A percentile compares a stretch with the other conserved stretches of the same genome.
These are phyloP conservation scores for Psylliodes chrysocephalus DNA, from an alignment of 2,888 invertebrate genomes.

Conservation along the genomic window DNA sequence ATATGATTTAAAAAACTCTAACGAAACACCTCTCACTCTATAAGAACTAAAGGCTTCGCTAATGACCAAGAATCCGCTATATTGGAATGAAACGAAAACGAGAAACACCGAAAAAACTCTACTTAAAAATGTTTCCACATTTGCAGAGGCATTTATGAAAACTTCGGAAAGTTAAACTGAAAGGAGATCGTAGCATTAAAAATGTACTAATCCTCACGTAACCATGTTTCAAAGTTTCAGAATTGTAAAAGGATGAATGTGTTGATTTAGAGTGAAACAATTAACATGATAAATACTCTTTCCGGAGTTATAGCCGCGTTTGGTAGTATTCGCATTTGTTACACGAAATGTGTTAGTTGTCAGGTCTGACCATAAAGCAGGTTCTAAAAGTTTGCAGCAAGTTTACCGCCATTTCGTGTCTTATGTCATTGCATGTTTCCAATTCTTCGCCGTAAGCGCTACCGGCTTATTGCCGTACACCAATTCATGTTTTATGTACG, in stretches of 20 bases:
- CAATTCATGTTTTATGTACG: conserved; percentile 32
- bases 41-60: too few relatives aligned
- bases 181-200: too few relatives aligned
- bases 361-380: conserved; percentile 34
- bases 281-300: conserved; percentile 24
- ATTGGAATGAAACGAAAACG: too few relatives aligned
- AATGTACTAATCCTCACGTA: background rate
- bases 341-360: conserved; percentile 33
- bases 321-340: conserved; percentile 21
- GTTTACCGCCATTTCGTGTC: conserved; percentile 34
- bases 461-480: conserved; percentile 30
- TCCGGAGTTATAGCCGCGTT: conserved; percentile 9
- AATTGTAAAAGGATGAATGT: background rate
- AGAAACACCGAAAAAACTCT: too few relatives aligned
- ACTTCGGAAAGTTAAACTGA: too few relatives aligned
- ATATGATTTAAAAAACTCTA: too few relatives aligned
- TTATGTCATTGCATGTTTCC: conserved; percentile 42
- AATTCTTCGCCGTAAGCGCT: conserved; percentile 27
- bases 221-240: background rate
- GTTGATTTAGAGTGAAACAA: conserved; percentile 15
- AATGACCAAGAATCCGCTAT: too few relatives aligned
- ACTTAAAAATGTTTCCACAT: too few relatives aligned
- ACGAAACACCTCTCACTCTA: too few relatives aligned
- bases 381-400: conserved; percentile 28
- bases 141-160: too few relatives aligned